Conservation (phyloP, 2,888 invertebrate species). For the Chrysomela aeneicollis region DNA sequence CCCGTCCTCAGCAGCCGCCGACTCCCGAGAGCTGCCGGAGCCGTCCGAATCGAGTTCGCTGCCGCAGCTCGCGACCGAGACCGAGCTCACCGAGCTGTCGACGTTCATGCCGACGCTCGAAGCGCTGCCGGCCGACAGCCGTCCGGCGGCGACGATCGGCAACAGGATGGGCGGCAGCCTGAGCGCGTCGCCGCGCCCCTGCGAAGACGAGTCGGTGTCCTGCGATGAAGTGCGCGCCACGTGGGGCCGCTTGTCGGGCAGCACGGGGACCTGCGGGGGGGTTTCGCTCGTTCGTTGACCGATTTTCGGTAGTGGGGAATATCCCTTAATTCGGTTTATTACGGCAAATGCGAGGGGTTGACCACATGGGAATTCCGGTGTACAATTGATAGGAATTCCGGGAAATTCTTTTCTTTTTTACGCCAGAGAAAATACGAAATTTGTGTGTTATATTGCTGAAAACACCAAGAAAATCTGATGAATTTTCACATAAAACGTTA, state of each 20-base stretch:
- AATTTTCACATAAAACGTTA: too few relatives aligned
- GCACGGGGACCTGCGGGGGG: constrained; percentile 53
- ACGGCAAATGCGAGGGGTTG: too few relatives aligned
- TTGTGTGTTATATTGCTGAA: too few relatives aligned
- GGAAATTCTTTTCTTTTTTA: too few relatives aligned
- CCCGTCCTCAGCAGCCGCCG: constrained; percentile 29
- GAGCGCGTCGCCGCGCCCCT: constrained; percentile 66
- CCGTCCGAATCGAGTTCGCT: constrained; percentile 27
- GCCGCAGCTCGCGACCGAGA: constrained; percentile 53
- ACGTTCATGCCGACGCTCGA: constrained; percentile 76
- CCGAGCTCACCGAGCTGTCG: constrained; percentile 65
- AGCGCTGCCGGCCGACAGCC: constrained; percentile 58
- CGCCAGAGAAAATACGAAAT: too few relatives aligned
- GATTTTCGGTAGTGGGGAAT: too few relatives aligned
- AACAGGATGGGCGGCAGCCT: constrained; percentile 76
- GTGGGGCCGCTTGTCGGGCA: constrained; percentile 65
- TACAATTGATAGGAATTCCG: too few relatives aligned
- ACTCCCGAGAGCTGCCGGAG: constrained; percentile 43
- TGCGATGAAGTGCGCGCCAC: constrained; percentile 62
- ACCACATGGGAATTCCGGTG: too few relatives aligned
- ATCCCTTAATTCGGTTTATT: too few relatives aligned
- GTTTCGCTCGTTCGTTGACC: too few relatives aligned
- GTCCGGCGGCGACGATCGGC: constrained; percentile 72
- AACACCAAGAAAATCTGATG: too few relatives aligned
- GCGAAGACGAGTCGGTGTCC: constrained; percentile 70